Evolutionary conservation across 2,113 vertebrate species (phyloP), one percentile per base, ranked within the genome.

Genomic region (Andinoacara biseriatus): DNA sequence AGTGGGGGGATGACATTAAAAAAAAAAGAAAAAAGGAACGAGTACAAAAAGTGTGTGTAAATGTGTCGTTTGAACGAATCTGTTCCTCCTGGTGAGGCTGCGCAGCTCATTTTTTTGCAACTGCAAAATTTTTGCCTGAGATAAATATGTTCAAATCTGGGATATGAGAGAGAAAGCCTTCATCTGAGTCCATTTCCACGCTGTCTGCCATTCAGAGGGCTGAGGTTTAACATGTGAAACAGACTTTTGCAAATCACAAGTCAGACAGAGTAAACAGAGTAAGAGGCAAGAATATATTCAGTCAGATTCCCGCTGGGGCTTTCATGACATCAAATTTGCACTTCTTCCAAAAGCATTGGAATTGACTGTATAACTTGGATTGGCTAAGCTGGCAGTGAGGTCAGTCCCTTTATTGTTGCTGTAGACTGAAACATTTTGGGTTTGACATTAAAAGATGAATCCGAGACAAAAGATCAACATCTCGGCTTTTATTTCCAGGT

Each of bases 1-100:
- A 40, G 63, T 18, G 11, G 85, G 74, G 58, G 83, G 74, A 22
- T 18, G 72, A 54, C 60, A 54, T 75, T 2, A 46, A 33, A 65
- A 13, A 58, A 56, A 20, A 65, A 59, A 75, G 46, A 58, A 40
- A 38, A 38, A 38, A 38, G 8, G 8, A 35, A 46, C 29, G 22
- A 31, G 43, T 14, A 10, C 24, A 52, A 33, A 54, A 74, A 65
- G 59, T 69, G 43, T 52, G 65, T 33, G 58, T 38, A 49, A 65
- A 63, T 60, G 67, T 77, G 65, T 76, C 35, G 1, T 24, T 80
- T 85, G 78, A 74, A 60, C 58, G 57, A 58, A 80, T 49, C 79
- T 82, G 77, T 65, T n/a, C 8, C 31, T 59, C 79, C 67, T 86
- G 67, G 69, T 11, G 86, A 81, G 61, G 84, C 63, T 49, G 82